Base-by-base conservation (phyloP, 2,888 invertebrate genomes). In the Pammene aurita region DNA sequence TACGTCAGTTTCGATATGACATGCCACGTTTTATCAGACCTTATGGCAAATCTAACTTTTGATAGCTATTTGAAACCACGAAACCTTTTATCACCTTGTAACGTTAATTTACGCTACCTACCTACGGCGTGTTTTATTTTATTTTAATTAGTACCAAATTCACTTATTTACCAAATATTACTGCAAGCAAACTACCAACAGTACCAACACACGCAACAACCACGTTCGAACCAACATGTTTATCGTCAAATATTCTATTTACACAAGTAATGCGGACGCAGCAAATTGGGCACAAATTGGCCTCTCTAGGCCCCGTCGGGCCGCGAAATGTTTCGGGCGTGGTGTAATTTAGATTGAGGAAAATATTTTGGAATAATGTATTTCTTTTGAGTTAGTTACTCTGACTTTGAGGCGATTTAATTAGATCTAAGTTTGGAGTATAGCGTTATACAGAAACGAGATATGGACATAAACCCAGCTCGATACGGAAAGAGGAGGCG, bases 221-320 rank as follows among this genome's bases (percentile, higher is more conserved):
- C 62, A 50, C 55, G 14, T 66, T 58, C 50, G 26, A 26, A 26
- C 26, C 26, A 26, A 26, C 34, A 14, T 61, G 66, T 66, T 50
- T 60, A 60, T 60, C 66, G 54, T 54, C 67, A 63, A 57, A 63
- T 68, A 50, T 56, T 56, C 14, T 55, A 67, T 68, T 57, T 57
- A 63, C 63, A 52, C 44, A 57, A 57, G 50, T 63, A 63, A 68
- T 52, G 42, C 55, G 44, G 50, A 54, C 44, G 14, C 50, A 38
- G 50, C 63, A 34, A 57, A 68, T 68, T 57, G 50, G 50, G 57
- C 50, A 69, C 68, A 69, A 64, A 69, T 69, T 69, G 68, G 52
- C 64, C 68, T 64, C 67, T 67, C 58, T 54, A 57, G 58, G 64
- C 58, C 57, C 55, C 67, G 46, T 14, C 7, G 13, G 46, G n/a